Evolutionary conservation across 2,888 invertebrate genomes (phyloP), one percentile per base, ranked within the genome.

Genomic region (Abrostola tripartita): DNA sequence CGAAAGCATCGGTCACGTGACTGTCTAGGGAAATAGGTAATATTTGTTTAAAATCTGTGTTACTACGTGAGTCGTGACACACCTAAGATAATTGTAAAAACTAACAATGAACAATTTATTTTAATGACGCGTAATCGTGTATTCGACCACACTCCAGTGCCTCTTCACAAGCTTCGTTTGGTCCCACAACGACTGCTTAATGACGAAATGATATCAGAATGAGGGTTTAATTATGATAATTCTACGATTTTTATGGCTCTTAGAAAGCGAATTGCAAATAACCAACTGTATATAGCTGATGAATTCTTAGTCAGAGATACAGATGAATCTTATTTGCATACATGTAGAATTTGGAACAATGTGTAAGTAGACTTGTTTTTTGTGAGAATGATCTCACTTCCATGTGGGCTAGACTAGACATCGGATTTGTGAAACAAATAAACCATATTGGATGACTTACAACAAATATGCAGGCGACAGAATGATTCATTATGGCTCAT

Each of bases 301-400:
- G 54, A 60, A 56, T 64, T 60, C 65, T 55, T 41, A 52, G 53
- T 51, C 44, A 10, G 49, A 53, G 60, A 56, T 55, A 50, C 55
- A 57, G 37, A 49, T 61, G 60, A 65, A 42, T 60, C 54, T 64
- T 67, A 73, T 81, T 78, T 70, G 59, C 65, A 81, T 80, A 69
- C 56, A 70, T 52, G 60, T 67, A 68, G 52, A 70, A 66, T 76
- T 69, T 79, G 59, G 54, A 71, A 79, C 76, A 79, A 76, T 74
- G 65, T 74, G 62, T 62, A 59, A 65, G 51, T 55, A 40, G 64
- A 71, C 52, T 59, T 54, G 64, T 63, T 80, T 84, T 87, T 85
- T 87, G 79, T 80, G 47, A 69, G 61, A 61, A 79, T 89, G 89
- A 89, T 86, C 81, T 88, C 88, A 89, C 59, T 74, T 57, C 65